Conservation (phyloP, 1,140 invertebrate species). For the Penaeus vannamei region DNA sequence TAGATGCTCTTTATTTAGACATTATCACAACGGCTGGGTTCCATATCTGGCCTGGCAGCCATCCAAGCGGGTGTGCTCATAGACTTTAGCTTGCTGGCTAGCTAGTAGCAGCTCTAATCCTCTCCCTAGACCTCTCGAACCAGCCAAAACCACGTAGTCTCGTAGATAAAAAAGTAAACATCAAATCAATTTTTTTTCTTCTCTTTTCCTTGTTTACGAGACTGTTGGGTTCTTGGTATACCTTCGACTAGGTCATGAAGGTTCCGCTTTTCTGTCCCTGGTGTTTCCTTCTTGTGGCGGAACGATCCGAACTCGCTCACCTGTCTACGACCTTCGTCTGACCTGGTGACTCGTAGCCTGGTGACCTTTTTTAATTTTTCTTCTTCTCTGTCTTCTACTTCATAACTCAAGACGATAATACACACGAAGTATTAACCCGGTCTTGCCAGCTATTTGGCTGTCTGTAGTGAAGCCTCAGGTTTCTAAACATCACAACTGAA, state of each 20-base stretch:
- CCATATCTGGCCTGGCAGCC: neutral
- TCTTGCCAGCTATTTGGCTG: conserved; percentile 19
- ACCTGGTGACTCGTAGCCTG: conserved; percentile 21
- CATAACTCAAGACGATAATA: conserved; percentile 4
- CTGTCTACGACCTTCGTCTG: conserved; percentile 1
- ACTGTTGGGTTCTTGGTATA: neutral
- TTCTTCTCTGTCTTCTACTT: too few relatives aligned
- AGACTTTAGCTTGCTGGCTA: conserved; percentile 48
- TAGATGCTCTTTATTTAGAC: conserved; percentile 52
- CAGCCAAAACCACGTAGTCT: conserved; percentile 36
- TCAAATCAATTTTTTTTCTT: too few relatives aligned
- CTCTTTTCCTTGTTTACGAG: too few relatives aligned
- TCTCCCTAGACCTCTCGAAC: conserved; percentile 49
- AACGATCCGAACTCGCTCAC: conserved; percentile 37
- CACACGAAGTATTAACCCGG: conserved; percentile 35
- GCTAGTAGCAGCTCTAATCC: conserved; percentile 49
- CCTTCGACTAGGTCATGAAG: conserved; percentile 41
- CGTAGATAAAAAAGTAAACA: neutral
- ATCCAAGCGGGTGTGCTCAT: neutral
- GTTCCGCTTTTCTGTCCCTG: conserved; percentile 42
- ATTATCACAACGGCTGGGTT: conserved; percentile 46
- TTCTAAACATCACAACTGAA: too few relatives aligned
- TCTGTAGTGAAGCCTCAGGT: neutral
- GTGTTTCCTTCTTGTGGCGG: conserved; percentile 44
- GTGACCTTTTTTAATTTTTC: neutral